Evolutionary conservation across 2,113 vertebrate genomes (phyloP), one percentile per base, ranked within the genome.

Genomic region (Piaya cayana): DNA sequence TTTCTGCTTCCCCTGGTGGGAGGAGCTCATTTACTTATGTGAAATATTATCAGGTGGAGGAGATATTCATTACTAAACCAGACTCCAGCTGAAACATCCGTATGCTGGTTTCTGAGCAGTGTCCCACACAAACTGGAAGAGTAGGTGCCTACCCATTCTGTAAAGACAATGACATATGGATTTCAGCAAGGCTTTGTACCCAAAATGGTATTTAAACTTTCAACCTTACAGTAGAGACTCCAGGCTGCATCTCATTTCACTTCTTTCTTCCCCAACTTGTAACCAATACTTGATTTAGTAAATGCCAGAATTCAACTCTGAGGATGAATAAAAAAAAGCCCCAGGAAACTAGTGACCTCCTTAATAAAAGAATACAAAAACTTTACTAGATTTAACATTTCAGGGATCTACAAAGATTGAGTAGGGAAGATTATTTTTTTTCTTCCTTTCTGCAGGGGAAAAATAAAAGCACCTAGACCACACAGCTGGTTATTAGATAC

Each of bases 241-340:
- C 67, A 82, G 77, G 65, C 45, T 89, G 56, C 32, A 68, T 95
- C 81, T 95, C 79, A 80, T 71, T 96, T 87, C 87, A 45, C 47
- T 90, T 86, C 91, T 86, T 90, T 70, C 60, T 91, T 97, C 64
- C 43, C 53, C 95, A 93, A 97, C 97, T 96, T 97, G 76, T 87
- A 97, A 93, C 82, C 82, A 88, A 90, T 68, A 65, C 85, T 96
- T 94, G 74, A 97, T 97, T 96, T 96, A 96, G 88, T 89, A 97
- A 97, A 98, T 95, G 94, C 87, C 93, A 97, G 47, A 25, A 65
- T 95, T 98, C 63, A 82, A 7, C 70, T 90, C 47, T 55, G 29
- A 91, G 52, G 80, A 95, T 93, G 96, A 95, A 97, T 93, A 68
- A 93, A 96, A 97, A 96, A 97, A 96, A 95, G 90, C 95, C 90